These are phyloP conservation scores for Lepidurus arcticus DNA, from an alignment of 1,140 invertebrate genomes.

Conservation along the genomic window DNA sequence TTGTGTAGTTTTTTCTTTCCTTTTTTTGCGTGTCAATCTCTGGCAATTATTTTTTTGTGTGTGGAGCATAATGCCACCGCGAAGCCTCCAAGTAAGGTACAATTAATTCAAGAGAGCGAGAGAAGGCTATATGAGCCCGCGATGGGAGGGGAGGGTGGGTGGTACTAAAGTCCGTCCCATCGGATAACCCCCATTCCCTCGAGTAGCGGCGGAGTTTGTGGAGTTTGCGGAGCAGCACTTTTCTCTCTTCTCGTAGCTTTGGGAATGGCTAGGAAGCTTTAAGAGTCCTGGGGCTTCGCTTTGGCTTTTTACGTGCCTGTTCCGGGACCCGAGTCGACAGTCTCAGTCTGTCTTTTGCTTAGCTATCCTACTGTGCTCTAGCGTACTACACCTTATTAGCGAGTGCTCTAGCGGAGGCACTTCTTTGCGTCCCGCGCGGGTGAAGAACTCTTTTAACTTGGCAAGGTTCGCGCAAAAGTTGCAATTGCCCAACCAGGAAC, in stretches of 20 bases:
- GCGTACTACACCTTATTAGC: slow-evolving; percentile 2
- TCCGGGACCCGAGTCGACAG: slow-evolving; percentile 7
- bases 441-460: not conserved
- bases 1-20: not conserved
- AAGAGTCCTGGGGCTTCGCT: slow-evolving; percentile 13
- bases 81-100: not conserved
- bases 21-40: not conserved
- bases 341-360: slow-evolving; percentile 13
- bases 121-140: not conserved
- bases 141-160: not conserved
- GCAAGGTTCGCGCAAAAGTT: not conserved
- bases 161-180: slow-evolving; percentile 11
- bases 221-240: slow-evolving; percentile 14
- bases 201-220: slow-evolving; percentile 16
- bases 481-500: not conserved
- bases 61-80: not conserved
- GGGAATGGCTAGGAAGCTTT: slow-evolving; percentile 14
- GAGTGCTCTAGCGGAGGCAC: not conserved
- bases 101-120: slow-evolving; percentile 4
- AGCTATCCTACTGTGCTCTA: not conserved
- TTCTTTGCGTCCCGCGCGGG: not conserved
- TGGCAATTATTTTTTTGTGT: not conserved
- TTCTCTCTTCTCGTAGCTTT: not conserved
- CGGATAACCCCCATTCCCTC: not conserved
- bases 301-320: slow-evolving; percentile 21